phyloP scores from a whole-genome alignment of 2,888 invertebrate genomes.

The Hydriomena furcata region DNA sequence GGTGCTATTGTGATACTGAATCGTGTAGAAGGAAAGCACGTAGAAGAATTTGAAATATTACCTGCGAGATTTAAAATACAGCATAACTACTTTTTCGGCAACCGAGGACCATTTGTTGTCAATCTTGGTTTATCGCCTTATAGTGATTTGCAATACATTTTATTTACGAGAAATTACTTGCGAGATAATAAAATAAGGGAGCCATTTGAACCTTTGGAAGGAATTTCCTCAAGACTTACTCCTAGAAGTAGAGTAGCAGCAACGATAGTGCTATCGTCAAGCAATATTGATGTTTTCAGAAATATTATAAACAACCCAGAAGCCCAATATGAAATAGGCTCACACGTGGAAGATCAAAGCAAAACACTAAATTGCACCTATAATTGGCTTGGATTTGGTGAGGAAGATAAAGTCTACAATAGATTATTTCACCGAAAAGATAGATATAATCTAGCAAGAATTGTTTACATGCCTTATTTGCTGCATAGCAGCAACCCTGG shows the following conservation, averaged over 20 bases:
- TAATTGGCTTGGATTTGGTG: slow-evolving; percentile 94
- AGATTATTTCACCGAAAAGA: slow-evolving; percentile 93
- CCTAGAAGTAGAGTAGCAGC: slow-evolving; percentile 97
- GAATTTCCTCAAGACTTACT: slow-evolving; percentile 87
- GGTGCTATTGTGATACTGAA: slow-evolving; percentile 95
- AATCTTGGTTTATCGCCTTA: slow-evolving; percentile 95
- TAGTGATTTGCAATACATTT: slow-evolving; percentile 89
- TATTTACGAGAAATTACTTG: slow-evolving; percentile 95
- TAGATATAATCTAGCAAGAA: slow-evolving; percentile 96
- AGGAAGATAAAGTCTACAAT: slow-evolving; percentile 89
- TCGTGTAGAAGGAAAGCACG: slow-evolving; percentile 83
- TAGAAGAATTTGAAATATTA: slow-evolving; percentile 91
- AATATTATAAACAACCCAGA: slow-evolving; percentile 96
- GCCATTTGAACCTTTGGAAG: slow-evolving; percentile 89
- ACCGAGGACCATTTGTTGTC: slow-evolving; percentile 94
- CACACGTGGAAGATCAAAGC: slow-evolving; percentile 97
- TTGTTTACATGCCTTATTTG: slow-evolving; percentile 95
- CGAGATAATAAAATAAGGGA: slow-evolving; percentile 93
- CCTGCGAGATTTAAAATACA: slow-evolving; percentile 88
- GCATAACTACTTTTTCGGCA: slow-evolving; percentile 95
- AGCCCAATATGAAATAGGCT: slow-evolving; percentile 97
- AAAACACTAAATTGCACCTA: slow-evolving; percentile 95
- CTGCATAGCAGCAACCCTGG: slow-evolving; percentile 95
- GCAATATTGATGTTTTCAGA: slow-evolving; percentile 93
- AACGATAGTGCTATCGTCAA: slow-evolving; percentile 94